These are phyloP conservation scores for Amblyopsis rosae DNA, from an alignment of 2,113 vertebrate species.

Conservation along the genomic window DNA sequence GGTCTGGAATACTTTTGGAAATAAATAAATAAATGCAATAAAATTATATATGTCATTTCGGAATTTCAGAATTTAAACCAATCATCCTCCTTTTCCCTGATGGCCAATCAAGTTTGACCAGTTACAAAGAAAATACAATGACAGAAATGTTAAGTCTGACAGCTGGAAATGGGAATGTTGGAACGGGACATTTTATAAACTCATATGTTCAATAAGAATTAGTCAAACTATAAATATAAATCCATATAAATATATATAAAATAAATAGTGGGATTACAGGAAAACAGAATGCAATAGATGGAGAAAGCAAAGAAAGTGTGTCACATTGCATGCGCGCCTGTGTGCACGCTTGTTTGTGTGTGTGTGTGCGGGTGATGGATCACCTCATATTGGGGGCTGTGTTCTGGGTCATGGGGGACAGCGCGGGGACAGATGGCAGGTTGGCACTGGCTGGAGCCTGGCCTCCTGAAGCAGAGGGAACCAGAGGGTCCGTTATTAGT, in stretches of 20 bases:
- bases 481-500: constrained; percentile 70
- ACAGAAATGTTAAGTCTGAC: no score
- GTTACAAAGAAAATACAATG: no score
- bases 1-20: no score
- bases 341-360: constrained; percentile 2
- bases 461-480: constrained; percentile 73
- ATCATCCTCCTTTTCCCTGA: no score
- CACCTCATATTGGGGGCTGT: constrained; percentile 96
- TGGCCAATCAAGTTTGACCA: no score
- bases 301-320: constrained; percentile 26
- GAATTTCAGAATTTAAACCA: no score
- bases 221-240: neutral
- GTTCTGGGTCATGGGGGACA: constrained; percentile 90
- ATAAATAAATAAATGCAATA: no score
- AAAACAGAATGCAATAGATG: constrained; percentile 1
- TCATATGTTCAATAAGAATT: neutral
- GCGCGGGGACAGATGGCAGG: constrained; percentile 90
- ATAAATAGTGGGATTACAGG: constrained; percentile 1
- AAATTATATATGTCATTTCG: no score
- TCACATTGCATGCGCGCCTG: constrained; percentile 9
- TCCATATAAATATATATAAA: neutral
- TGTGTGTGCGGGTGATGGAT: constrained; percentile 62
- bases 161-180: no score
- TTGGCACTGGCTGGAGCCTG: constrained; percentile 84
- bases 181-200: no score